phyloP scores from a whole-genome alignment of 2,113 vertebrate genomes.

The Oreamnos americanus region DNA sequence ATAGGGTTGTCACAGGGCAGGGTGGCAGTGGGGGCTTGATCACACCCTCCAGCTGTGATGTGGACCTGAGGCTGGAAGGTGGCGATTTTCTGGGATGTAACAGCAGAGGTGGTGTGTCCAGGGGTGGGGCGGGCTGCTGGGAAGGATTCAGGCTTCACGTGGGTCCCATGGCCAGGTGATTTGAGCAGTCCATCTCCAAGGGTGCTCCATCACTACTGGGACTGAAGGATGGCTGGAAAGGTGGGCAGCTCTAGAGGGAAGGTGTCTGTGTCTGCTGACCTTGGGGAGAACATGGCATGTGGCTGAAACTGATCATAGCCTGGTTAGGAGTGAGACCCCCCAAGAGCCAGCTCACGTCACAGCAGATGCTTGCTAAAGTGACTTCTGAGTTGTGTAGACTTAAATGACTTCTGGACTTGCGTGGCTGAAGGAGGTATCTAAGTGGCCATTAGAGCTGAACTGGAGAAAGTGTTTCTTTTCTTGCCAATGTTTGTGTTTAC shows the following conservation, averaged over 20 bases:
- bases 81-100: not conserved
- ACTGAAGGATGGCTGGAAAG: not conserved
- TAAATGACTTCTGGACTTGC: not conserved
- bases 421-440: not conserved
- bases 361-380: not conserved
- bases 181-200: not conserved
- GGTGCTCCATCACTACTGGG: not conserved
- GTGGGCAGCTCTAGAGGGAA: not conserved
- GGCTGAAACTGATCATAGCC: not conserved
- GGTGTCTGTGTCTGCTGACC: not conserved
- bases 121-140: fast-evolving
- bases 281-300: not conserved
- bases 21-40: fast-evolving
- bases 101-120: not conserved
- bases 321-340: not conserved
- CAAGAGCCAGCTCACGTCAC: not conserved
- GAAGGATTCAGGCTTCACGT: not conserved
- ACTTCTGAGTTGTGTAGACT: not conserved
- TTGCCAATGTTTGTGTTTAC: not conserved
- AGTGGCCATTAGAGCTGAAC: not conserved
- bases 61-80: not conserved
- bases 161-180: not conserved
- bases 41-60: not conserved
- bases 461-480: not conserved
- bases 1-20: not conserved